phyloP scores from a whole-genome alignment of 53 echinoderm and acorn worm species.

The Arbacia lixula region DNA sequence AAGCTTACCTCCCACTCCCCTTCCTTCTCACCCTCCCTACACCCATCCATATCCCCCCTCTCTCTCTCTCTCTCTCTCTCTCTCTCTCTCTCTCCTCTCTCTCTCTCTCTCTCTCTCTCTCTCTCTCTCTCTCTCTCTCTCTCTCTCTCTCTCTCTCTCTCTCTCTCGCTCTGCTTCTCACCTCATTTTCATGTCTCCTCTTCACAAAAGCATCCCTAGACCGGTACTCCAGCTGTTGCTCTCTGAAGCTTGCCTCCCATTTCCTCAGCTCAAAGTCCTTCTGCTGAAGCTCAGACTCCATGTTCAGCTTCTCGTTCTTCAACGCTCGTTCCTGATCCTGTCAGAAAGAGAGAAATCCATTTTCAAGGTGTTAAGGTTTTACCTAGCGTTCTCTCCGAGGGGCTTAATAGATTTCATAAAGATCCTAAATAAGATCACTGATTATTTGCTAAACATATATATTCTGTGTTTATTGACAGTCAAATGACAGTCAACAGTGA shows the following conservation, averaged over 20 bases:
- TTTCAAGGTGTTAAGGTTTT: too few relatives aligned
- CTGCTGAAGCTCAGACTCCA: constrained; percentile 84
- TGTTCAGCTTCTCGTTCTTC: constrained; percentile 74
- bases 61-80: not conserved
- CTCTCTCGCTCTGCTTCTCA: not conserved
- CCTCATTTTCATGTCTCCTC: constrained; percentile 32
- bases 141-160: not conserved
- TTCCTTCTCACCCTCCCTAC: not conserved
- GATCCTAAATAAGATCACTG: too few relatives aligned
- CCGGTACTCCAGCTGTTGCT: constrained; percentile 84
- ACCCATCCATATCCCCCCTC: not conserved
- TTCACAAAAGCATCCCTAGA: constrained; percentile 76
- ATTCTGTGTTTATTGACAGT: too few relatives aligned
- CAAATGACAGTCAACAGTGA: too few relatives aligned
- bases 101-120: not conserved
- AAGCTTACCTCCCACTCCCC: not conserved
- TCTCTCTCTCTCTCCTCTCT: not conserved
- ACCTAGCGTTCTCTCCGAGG: too few relatives aligned
- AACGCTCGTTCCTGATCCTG: constrained; percentile 77
- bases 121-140: not conserved
- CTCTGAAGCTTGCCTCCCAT: constrained; percentile 93
- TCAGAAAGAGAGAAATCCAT: not conserved
- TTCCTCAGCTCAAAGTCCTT: constrained; percentile 87
- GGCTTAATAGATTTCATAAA: too few relatives aligned
- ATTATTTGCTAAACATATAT: too few relatives aligned